phyloP scores from a whole-genome alignment of 2,797 vertebrate species.

The Platalea minor region DNA sequence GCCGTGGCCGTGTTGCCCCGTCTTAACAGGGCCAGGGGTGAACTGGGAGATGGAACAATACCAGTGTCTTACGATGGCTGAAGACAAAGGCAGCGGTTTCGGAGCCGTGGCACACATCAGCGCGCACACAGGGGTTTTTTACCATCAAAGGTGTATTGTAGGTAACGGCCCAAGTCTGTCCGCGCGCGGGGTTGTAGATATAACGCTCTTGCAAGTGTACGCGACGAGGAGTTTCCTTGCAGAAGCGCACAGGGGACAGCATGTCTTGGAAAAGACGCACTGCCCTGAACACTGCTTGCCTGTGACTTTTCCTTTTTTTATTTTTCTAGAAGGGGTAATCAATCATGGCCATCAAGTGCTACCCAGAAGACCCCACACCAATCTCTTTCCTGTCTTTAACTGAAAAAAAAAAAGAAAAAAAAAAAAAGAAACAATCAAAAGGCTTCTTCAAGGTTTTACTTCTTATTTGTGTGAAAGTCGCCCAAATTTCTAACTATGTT shows the following conservation, averaged over 20 bases:
- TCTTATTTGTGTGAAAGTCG: conserved; percentile 79
- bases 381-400: not conserved
- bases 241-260: not conserved
- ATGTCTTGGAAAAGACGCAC: not conserved
- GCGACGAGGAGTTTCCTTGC: not conserved
- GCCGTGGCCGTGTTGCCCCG: not conserved
- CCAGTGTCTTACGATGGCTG: not conserved
- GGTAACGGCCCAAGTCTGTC: not conserved
- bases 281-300: not conserved
- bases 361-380: not conserved
- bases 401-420: not conserved
- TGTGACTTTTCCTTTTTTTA: not conserved
- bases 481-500: conserved; percentile 74
- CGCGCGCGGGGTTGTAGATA: not conserved
- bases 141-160: not conserved
- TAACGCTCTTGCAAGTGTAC: accelerated
- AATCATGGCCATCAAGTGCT: conserved; percentile 10
- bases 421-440: not conserved
- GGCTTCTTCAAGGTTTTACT: conserved; percentile 76
- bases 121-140: accelerated
- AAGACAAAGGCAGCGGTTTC: not conserved
- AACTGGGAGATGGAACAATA: not conserved
- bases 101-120: accelerated
- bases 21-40: accelerated
- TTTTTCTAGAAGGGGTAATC: conserved; percentile 35